These are phyloP conservation scores for Hymenopus coronatus DNA, from an alignment of 2,888 invertebrate genomes.

Conservation along the genomic window DNA sequence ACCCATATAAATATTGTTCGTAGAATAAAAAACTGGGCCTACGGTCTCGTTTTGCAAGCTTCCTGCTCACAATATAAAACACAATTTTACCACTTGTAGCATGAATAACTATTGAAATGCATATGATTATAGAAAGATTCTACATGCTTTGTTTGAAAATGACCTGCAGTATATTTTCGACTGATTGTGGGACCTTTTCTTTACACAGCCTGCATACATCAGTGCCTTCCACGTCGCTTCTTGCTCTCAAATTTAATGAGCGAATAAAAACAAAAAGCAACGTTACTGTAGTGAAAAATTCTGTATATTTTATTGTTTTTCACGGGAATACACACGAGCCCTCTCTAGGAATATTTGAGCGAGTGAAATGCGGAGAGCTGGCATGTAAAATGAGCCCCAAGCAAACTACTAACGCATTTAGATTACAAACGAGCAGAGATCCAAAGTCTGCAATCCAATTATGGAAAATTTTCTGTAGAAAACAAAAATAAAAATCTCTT, in stretches of 20 bases:
- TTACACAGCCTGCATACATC: background rate
- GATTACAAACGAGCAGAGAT: background rate
- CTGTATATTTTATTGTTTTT: background rate
- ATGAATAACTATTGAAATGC: no score
- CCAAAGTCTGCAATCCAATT: background rate
- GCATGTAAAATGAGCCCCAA: background rate
- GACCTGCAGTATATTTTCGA: no score
- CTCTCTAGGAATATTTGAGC: background rate
- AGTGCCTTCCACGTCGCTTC: background rate
- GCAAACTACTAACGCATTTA: background rate
- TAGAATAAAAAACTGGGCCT: no score
- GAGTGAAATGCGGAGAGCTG: background rate
- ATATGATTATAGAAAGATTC: no score
- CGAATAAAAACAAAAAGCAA: background rate
- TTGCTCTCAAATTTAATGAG: background rate
- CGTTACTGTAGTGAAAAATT: background rate
- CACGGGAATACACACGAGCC: background rate
- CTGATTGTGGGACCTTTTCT: no score
- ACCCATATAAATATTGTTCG: no score
- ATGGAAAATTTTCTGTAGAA: background rate
- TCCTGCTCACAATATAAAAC: no score
- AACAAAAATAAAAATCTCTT: background rate
- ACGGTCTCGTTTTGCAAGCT: no score
- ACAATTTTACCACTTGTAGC: no score
- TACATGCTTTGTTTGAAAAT: no score